A percentile compares a stretch with the other conserved stretches of the same genome.
Conservation (phyloP, 2,113 vertebrate genomes). For the Tricholaema leucomelas region DNA sequence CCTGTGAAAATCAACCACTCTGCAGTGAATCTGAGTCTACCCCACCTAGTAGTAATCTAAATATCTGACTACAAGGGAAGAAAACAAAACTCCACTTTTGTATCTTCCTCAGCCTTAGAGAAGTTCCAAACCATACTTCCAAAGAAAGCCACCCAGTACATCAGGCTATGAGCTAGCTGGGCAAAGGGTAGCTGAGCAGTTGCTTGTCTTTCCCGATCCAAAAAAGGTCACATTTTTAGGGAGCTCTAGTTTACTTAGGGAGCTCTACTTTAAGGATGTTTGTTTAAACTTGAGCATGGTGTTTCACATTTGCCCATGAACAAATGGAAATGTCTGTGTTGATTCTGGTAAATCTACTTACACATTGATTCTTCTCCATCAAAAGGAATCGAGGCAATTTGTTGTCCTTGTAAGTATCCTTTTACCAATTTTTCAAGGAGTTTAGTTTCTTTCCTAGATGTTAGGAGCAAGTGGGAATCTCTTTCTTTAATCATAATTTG, state of each 20-base stretch:
- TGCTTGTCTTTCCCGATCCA: background rate
- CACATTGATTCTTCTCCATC: background rate
- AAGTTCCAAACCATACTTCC: fast-evolving
- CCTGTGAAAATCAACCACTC: background rate
- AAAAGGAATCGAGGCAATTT: background rate
- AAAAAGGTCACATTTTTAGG: background rate
- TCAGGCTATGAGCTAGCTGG: background rate
- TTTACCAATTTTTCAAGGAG: background rate
- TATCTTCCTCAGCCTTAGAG: background rate
- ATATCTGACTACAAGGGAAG: background rate
- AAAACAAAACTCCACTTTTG: background rate
- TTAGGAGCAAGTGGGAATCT: background rate
- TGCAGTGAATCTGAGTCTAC: background rate
- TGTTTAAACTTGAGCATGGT: background rate
- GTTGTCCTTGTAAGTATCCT: background rate
- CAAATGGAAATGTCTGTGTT: background rate
- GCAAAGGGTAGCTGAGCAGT: background rate
- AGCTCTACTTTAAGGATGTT: background rate
- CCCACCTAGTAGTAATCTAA: background rate
- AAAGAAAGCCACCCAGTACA: background rate
- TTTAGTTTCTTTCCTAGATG: background rate
- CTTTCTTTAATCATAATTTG: background rate
- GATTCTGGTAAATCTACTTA: background rate
- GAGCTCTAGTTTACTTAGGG: background rate
- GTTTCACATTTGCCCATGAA: background rate